phyloP scores from a whole-genome alignment of 2,113 vertebrate species.

The Polyodon spathula region DNA sequence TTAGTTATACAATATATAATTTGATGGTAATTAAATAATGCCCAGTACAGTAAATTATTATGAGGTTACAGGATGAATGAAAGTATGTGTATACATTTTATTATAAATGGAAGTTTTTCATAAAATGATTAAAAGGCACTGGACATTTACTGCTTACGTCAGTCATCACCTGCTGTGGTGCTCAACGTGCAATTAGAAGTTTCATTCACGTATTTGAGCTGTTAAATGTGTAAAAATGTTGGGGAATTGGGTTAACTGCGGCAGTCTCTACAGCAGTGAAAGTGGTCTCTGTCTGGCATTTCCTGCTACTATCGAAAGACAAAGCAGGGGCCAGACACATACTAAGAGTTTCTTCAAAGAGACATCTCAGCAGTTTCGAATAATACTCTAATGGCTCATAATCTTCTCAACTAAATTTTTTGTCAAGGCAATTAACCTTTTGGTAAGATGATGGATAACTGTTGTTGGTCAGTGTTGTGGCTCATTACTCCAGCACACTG shows the following conservation, averaged over 20 bases:
- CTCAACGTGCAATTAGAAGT: slow-evolving; percentile 27
- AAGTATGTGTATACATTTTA: neutral
- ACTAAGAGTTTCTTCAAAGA: slow-evolving; percentile 26
- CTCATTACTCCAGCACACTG: neutral
- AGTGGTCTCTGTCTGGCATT: slow-evolving; percentile 26
- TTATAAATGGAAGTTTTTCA: neutral
- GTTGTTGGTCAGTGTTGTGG: neutral
- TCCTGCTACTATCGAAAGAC: slow-evolving; percentile 39
- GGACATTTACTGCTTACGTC: slow-evolving; percentile 16
- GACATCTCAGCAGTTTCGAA: slow-evolving; percentile 33
- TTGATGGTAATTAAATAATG: neutral
- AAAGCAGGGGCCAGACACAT: slow-evolving; percentile 28
- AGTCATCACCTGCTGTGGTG: slow-evolving; percentile 23
- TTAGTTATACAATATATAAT: neutral
- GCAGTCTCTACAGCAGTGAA: slow-evolving; percentile 7
- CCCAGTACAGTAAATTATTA: neutral
- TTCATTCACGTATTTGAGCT: slow-evolving; percentile 25
- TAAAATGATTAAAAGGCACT: neutral
- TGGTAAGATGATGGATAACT: neutral
- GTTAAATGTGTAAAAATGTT: slow-evolving; percentile 28
- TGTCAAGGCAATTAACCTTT: neutral
- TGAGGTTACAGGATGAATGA: neutral
- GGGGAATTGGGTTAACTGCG: slow-evolving; percentile 22
- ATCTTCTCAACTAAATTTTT: neutral
- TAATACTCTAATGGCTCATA: neutral